phyloP scores from a whole-genome alignment of 1,140 invertebrate species.

The Pseudomyrmex dendroicus region DNA sequence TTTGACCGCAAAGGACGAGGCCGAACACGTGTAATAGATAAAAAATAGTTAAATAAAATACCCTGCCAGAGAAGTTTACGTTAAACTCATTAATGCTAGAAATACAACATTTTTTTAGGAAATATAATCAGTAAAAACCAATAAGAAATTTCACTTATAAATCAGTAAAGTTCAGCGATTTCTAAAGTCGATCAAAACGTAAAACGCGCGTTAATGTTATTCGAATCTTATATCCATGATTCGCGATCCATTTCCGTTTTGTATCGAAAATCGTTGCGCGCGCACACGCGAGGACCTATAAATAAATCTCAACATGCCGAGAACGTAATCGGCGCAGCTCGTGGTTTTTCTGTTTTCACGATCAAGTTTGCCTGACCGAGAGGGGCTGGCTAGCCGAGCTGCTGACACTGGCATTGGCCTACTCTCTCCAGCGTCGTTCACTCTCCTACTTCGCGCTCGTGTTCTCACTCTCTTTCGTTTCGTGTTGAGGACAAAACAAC shows the following conservation, averaged over 20 bases:
- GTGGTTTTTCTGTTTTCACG: conserved; percentile 82
- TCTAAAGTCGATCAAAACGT: background rate
- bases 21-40: conserved; percentile 8
- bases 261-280: conserved; percentile 4
- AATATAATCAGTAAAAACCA: too few species aligned
- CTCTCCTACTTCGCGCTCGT: conserved; percentile 78
- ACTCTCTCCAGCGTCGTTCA: conserved; percentile 81
- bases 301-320: conserved; percentile 66
- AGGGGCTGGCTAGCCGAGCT: conserved; percentile 79
- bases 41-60: background rate
- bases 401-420: conserved; percentile 84
- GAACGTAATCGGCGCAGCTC: conserved; percentile 75
- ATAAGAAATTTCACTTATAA: background rate
- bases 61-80: too few species aligned
- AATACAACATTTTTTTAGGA: background rate
- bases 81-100: background rate
- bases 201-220: background rate
- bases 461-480: conserved; percentile 81
- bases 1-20: conserved; percentile 19
- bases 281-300: conserved; percentile 24
- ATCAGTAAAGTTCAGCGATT: background rate
- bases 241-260: background rate
- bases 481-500: conserved; percentile 14
- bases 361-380: conserved; percentile 81
- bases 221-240: background rate